phyloP scores from a whole-genome alignment of 2,888 invertebrate species.

The Agriopis leucophaearia region DNA sequence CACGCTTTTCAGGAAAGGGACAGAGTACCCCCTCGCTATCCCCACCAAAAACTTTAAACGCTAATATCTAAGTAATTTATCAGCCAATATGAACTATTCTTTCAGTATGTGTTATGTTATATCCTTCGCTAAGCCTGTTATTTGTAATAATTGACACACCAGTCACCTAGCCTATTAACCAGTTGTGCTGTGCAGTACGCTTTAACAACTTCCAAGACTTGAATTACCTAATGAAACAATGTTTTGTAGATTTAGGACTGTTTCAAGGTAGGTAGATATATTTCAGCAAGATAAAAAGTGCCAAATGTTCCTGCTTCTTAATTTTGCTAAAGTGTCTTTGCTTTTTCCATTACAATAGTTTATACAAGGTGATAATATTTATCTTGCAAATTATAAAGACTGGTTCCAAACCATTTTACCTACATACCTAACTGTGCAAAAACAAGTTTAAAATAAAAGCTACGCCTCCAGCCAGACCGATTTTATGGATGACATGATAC shows the following conservation, averaged over 20 bases:
- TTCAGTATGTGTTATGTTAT: too few relatives aligned
- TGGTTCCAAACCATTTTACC: neutral
- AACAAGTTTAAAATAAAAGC: neutral
- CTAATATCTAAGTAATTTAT: too few relatives aligned
- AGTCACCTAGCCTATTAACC: neutral
- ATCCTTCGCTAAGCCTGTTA: too few relatives aligned
- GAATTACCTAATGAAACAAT: neutral
- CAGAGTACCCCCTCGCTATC: too few relatives aligned
- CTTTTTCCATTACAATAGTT: neutral
- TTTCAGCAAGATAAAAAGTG: neutral
- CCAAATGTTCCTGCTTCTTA: neutral
- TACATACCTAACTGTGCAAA: neutral
- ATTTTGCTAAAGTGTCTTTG: neutral
- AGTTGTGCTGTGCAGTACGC: too few relatives aligned
- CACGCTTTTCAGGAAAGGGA: too few relatives aligned
- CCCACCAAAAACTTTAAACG: too few relatives aligned
- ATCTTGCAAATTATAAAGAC: conserved; percentile 6
- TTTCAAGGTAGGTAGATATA: neutral
- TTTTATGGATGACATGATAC: conserved; percentile 19
- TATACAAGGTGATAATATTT: neutral
- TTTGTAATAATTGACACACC: neutral
- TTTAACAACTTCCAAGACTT: too few relatives aligned
- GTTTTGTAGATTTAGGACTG: neutral
- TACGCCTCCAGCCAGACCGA: neutral
- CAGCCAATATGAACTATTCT: too few relatives aligned